Evolutionary conservation across 2,113 vertebrate species (phyloP), one percentile per base, ranked within the genome.

Genomic region (Hippolais icterina): DNA sequence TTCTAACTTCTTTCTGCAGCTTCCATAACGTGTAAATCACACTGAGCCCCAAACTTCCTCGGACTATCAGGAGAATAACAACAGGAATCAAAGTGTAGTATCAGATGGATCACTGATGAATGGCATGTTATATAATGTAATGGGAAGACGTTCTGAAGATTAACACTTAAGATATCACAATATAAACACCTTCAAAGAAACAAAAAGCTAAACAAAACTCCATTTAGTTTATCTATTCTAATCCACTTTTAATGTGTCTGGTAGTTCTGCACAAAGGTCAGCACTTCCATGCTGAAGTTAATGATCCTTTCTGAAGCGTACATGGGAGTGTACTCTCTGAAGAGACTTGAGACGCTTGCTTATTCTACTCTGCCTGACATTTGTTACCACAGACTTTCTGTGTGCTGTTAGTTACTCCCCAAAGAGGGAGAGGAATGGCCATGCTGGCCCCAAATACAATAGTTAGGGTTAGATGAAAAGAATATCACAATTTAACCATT

Each of bases 1-100:
- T 98, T 77, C 98, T 97, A 74, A 98, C 98, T 95, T 99, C 99
- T 94, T 89, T 98, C 60, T 99, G 99, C 93, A 99, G 93, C n/a
- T 93, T 97, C 99, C 99, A 99, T 23, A 99, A 97, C 0, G 98
- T 96, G 20, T 86, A 97, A 20, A 99, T 96, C 47, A 99, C 98
- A 5, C 97, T 98, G 6, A 98, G 86, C 4, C 99, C 99, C 49
- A 99, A 87, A 59, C 98, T 98, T 7, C 98, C 99, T 93, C 99
- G 97, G 50, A 99, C 99, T 99, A 94, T 50, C 41, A 56, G 22
- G 83, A 96, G 50, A 97, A 71, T 31, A 84, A 85, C 81, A 94
- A 66, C 6, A 12, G 15, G 22, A 95, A 81, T 44, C 49, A 66
- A 49, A 78, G 42, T 87, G 15, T 31, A 56, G 1, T 49, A 42